Conservation (phyloP, 2,797 vertebrate species). For the Acanthopagrus latus region DNA sequence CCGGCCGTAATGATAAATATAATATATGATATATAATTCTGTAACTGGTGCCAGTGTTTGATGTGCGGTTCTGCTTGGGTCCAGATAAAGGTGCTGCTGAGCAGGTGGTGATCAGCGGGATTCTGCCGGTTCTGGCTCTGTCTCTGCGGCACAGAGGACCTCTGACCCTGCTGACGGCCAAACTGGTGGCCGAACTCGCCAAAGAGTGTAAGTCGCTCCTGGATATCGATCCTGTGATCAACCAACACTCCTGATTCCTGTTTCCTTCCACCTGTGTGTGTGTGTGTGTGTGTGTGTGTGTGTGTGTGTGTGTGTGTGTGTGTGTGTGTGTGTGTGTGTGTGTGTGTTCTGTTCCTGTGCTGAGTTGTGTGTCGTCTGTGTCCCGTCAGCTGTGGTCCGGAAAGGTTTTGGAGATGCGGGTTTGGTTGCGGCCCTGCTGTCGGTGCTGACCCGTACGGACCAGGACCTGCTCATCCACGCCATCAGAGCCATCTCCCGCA, state of each 20-base stretch:
- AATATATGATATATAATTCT: too few species aligned
- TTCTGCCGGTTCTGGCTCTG: slow-evolving; percentile 86
- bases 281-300: too few species aligned
- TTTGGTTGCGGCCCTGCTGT: slow-evolving; percentile 85
- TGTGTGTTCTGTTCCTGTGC: neutral
- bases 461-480: slow-evolving; percentile 88
- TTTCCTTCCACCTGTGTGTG: too few species aligned
- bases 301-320: too few species aligned
- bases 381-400: slow-evolving; percentile 86
- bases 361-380: neutral
- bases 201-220: slow-evolving; percentile 84
- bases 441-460: slow-evolving; percentile 86
- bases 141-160: slow-evolving; percentile 84
- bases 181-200: slow-evolving; percentile 89
- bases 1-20: too few species aligned
- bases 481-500: slow-evolving; percentile 86
- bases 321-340: too few species aligned
- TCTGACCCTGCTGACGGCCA: slow-evolving; percentile 83
- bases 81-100: slow-evolving; percentile 86
- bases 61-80: slow-evolving; percentile 36
- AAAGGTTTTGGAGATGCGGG: slow-evolving; percentile 87
- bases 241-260: neutral
- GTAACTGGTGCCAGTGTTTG: neutral
- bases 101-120: slow-evolving; percentile 85
- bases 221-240: neutral